Percentiles rank a stretch among this genome's conserved stretches.
Conservation (phyloP, 2,797 vertebrate genomes). For the Hipposideros larvatus region DNA sequence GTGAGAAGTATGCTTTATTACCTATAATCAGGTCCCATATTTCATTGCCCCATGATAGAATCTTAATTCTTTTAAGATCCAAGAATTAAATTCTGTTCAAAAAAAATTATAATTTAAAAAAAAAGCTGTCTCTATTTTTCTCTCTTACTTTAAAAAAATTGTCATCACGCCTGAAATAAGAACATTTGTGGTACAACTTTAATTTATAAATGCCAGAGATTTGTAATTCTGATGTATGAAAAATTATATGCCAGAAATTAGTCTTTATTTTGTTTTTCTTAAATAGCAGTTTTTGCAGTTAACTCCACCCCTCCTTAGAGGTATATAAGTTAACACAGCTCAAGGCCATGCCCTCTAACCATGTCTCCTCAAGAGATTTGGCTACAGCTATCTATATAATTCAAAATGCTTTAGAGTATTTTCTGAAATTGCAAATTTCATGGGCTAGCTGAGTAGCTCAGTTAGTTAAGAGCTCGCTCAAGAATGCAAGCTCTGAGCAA, state of each 20-base stretch:
- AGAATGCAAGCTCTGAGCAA: too few relatives aligned
- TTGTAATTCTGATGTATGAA: slow-evolving; percentile 46
- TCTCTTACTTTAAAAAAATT: slow-evolving; percentile 37
- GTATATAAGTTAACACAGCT: not conserved
- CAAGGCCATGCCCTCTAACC: not conserved
- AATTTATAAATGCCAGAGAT: slow-evolving; percentile 38
- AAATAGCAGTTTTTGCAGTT: slow-evolving; percentile 31
- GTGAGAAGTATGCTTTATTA: not conserved
- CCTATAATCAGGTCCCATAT: not conserved
- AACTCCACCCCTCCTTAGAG: not conserved
- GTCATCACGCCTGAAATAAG: slow-evolving; percentile 46
- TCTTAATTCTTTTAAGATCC: slow-evolving; percentile 42
- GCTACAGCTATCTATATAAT: not conserved
- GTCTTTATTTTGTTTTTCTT: slow-evolving; percentile 41
- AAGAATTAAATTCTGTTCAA: slow-evolving; percentile 26
- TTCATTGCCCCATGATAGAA: not conserved
- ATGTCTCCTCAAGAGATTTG: not conserved
- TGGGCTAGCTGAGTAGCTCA: too few relatives aligned
- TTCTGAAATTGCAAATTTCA: slow-evolving; percentile 42
- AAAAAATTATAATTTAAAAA: not conserved
- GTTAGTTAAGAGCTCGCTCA: too few relatives aligned
- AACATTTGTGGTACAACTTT: not conserved
- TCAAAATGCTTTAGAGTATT: slow-evolving; percentile 35
- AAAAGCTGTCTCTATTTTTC: not conserved
- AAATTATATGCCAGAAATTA: slow-evolving; percentile 25